Base-by-base conservation (phyloP, 2,113 vertebrate species). In the Actinemys pallida region DNA sequence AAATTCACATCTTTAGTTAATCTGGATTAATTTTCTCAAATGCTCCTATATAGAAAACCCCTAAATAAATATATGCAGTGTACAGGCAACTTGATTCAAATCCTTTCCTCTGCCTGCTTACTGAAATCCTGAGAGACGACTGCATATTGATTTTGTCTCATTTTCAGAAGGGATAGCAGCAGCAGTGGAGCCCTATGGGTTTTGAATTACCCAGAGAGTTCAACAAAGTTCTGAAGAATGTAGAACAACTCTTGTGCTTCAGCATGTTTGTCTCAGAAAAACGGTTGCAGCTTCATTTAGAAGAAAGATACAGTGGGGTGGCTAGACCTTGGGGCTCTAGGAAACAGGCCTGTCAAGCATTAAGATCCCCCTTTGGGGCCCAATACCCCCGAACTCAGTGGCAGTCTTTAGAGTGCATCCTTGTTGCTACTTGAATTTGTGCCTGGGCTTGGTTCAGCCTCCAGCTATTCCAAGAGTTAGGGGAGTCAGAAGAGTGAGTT, bases 391-490 rank as follows among this genome's bases (percentile, higher is more conserved):
- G 31, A 35, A 35, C 29, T 16, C 22, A 3, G 27, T 27, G 69
- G 24, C 72, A 53, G 14, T 1, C 16, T 5, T 8, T 0, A 16
- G 29, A 53, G 29, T 0, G 50, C 10, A 62, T 39, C 87, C 47
- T 25, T 25, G 1, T 2, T 1, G 1, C 11, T 54, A 35, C 59
- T 13, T 7, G 14, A 16, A 35, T 65, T 50, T 6, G 54, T 5
- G 27, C 4, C 59, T 79, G 24, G 3, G 3, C 3, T 53, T 0
- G 14, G 11, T 45, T 53, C 84, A 2, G 0, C 14, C 6, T 11
- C 47, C 29, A 62, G 1, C 25, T 75, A 47, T 0, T 7, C 8
- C 52, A 29, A 65, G 56, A 25, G 2, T 7, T 79, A 59, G 52
- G 5, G 57, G 31, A 31, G 47, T 0, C 0, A 2, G 35, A 27